Conservation (phyloP, 2,113 vertebrate species). For the Sinocyclocheilus maitianheensis region DNA sequence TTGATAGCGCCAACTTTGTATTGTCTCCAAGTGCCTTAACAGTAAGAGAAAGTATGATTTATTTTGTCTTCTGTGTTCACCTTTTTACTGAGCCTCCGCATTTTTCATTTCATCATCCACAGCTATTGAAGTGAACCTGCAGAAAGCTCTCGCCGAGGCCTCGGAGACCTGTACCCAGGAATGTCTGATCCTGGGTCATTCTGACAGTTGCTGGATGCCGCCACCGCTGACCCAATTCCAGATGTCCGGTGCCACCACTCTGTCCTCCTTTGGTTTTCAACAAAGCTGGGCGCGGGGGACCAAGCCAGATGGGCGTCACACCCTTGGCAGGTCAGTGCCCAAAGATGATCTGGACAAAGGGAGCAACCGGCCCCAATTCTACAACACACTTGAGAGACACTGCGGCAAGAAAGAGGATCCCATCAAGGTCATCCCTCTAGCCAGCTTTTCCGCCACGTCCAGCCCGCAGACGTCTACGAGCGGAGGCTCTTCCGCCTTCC, state of each 20-base stretch:
- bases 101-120: conserved; percentile 58
- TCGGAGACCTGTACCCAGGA: conserved; percentile 97
- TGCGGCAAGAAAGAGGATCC: conserved; percentile 83
- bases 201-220: conserved; percentile 99
- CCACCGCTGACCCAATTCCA: conserved; percentile 84
- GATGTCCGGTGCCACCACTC: conserved; percentile 69
- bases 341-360: conserved; percentile 86
- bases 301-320: conserved; percentile 81
- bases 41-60: conserved; percentile 28
- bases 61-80: conserved; percentile 28
- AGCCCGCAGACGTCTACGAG: conserved; percentile 71
- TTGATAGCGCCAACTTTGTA: conserved; percentile 66
- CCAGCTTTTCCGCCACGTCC: conserved; percentile 80
- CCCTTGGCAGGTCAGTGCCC: conserved; percentile 83
- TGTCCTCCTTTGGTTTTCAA: conserved; percentile 84
- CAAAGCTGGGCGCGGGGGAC: conserved; percentile 79
- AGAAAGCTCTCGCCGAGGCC: conserved; percentile 91
- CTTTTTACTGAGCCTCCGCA: conserved; percentile 12
- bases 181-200: conserved; percentile 95
- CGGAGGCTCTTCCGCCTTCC: conserved; percentile 67
- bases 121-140: conserved; percentile 93
- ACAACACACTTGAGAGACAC: conserved; percentile 89
- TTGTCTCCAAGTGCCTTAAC: conserved; percentile 42
- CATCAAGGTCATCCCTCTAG: conserved; percentile 89
- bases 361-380: conserved; percentile 83